These are phyloP conservation scores for Porites evermanni DNA, from an alignment of 92 coral and sea anemone genomes.

Conservation along the genomic window DNA sequence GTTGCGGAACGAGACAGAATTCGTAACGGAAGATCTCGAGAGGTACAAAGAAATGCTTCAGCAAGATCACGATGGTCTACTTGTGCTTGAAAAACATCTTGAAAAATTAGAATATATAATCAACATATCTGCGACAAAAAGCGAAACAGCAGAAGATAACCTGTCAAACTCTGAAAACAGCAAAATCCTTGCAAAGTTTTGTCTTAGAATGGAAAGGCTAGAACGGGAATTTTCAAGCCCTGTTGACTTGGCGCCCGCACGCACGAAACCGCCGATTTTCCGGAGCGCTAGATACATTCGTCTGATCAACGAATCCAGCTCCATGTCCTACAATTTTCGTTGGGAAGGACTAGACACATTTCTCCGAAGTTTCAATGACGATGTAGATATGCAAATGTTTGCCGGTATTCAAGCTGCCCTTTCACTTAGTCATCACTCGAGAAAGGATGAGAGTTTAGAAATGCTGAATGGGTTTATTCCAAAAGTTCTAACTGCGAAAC, in stretches of 20 bases:
- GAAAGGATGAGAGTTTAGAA: slow-evolving; percentile 28
- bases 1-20: slow-evolving; percentile 47
- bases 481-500: background rate
- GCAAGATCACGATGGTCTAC: slow-evolving; percentile 12
- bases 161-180: slow-evolving; percentile 5
- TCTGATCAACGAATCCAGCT: slow-evolving; percentile 34
- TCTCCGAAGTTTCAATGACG: slow-evolving; percentile 30
- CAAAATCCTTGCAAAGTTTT: slow-evolving; percentile 24
- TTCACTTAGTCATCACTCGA: slow-evolving; percentile 28
- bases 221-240: background rate
- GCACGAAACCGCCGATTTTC: slow-evolving; percentile 39
- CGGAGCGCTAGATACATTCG: slow-evolving; percentile 31
- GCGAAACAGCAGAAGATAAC: background rate
- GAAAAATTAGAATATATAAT: slow-evolving; percentile 35
- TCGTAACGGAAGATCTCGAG: slow-evolving; percentile 31
- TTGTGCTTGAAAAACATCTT: slow-evolving; percentile 35
- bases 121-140: background rate
- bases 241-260: slow-evolving; percentile 36
- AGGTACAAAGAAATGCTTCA: slow-evolving; percentile 22
- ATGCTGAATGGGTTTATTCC: slow-evolving; percentile 21
- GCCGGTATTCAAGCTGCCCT: slow-evolving; percentile 46
- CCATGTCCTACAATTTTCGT: slow-evolving; percentile 24
- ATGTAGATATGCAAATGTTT: slow-evolving; percentile 32
- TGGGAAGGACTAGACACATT: slow-evolving; percentile 35
- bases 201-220: slow-evolving; percentile 20